Conservation (phyloP, 2,113 vertebrate genomes). For the Silurus meridionalis region DNA sequence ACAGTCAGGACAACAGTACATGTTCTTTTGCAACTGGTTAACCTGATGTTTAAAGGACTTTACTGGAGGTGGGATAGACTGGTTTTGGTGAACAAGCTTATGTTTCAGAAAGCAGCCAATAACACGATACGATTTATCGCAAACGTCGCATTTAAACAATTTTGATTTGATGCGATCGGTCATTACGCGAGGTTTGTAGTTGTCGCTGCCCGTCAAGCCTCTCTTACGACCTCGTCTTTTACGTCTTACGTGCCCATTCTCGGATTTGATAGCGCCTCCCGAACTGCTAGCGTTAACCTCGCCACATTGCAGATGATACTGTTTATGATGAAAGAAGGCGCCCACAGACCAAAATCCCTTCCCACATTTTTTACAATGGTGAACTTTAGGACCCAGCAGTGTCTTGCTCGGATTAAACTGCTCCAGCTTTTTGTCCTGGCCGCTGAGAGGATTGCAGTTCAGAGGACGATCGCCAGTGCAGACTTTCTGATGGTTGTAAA, state of each 20-base stretch:
- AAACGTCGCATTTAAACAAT: conserved; percentile 71
- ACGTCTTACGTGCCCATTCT: background rate
- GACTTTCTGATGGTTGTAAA: conserved; percentile 66
- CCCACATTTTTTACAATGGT: conserved; percentile 74
- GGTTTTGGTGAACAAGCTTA: conserved; percentile 66
- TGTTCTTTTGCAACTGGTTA: conserved; percentile 73
- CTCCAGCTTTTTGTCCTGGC: conserved; percentile 48
- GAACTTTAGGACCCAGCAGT: conserved; percentile 74
- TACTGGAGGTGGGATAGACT: conserved; percentile 61
- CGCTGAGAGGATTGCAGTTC: background rate
- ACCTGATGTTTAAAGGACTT: conserved; percentile 77
- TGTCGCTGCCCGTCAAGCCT: conserved; percentile 56
- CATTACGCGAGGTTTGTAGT: conserved; percentile 19
- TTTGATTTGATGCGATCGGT: conserved; percentile 54
- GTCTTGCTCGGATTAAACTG: conserved; percentile 77
- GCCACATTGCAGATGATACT: conserved; percentile 63
- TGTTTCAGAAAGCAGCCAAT: conserved; percentile 75
- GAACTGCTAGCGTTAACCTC: conserved; percentile 59
- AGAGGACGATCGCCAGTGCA: conserved; percentile 51
- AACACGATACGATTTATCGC: conserved; percentile 71
- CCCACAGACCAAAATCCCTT: conserved; percentile 79
- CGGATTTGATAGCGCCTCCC: background rate
- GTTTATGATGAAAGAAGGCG: conserved; percentile 75
- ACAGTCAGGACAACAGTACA: conserved; percentile 74
- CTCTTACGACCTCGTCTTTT: conserved; percentile 69